phyloP scores from a whole-genome alignment of 1,140 invertebrate species.

The Maconellicoccus hirsutus region DNA sequence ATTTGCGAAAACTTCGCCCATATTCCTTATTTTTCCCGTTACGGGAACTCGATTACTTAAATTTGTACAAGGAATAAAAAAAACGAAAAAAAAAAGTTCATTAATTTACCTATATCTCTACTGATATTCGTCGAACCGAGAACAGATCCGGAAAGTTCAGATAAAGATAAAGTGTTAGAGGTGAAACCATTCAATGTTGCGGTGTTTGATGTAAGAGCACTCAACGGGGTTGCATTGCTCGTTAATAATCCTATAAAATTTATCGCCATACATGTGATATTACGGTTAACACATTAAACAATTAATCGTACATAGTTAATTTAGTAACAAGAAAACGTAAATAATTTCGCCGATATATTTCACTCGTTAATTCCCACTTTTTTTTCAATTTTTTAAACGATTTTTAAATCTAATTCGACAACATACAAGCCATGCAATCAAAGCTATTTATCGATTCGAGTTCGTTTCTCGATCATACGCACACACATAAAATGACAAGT shows the following conservation, averaged over 20 bases:
- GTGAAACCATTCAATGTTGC: conserved; percentile 15
- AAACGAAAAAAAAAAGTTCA: not conserved
- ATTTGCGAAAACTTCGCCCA: no score
- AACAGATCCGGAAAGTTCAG: conserved; percentile 9
- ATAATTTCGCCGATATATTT: no score
- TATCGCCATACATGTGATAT: conserved; percentile 4
- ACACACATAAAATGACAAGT: no score
- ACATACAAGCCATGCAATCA: no score
- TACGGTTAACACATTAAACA: not conserved
- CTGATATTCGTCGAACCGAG: conserved; percentile 11
- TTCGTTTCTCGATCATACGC: no score
- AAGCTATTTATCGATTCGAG: no score
- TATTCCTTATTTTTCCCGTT: no score
- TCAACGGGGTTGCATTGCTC: conserved; percentile 14
- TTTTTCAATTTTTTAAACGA: no score
- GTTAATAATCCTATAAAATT: conserved; percentile 16
- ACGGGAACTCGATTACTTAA: no score
- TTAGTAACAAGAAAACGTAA: no score
- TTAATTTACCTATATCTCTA: conserved; percentile 10
- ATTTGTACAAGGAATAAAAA: not conserved
- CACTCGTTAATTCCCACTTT: no score
- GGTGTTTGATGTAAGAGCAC: not conserved
- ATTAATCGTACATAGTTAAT: not conserved
- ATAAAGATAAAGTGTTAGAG: conserved; percentile 2
- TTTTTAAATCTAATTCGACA: no score